Evolutionary conservation across 2,888 invertebrate species (phyloP).

Genomic region (Pedicia rivosa): DNA sequence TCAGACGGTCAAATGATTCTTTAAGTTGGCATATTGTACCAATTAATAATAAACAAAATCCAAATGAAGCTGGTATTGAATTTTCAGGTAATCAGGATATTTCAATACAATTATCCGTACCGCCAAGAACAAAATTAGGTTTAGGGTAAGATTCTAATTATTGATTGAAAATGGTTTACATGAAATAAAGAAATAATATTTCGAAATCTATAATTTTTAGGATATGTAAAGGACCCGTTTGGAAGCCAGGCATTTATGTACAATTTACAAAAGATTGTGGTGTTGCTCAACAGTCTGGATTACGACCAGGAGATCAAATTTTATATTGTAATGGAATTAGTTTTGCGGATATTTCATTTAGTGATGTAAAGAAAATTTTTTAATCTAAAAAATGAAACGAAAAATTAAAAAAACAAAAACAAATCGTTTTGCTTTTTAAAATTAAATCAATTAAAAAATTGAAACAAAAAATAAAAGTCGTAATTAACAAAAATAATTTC

Average conservation of each 20-base stretch:
- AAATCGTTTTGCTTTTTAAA: no score
- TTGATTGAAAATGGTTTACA: neutral
- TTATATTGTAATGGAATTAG: slow-evolving; percentile 74
- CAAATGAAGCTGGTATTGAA: no score
- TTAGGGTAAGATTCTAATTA: slow-evolving; percentile 43
- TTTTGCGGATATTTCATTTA: slow-evolving; percentile 60
- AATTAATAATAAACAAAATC: no score
- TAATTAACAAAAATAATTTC: no score
- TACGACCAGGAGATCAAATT: slow-evolving; percentile 83
- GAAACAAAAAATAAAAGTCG: no score
- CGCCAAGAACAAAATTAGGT: slow-evolving; percentile 68
- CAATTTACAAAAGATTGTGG: slow-evolving; percentile 83
- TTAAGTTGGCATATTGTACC: slow-evolving; percentile 74
- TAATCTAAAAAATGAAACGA: no score
- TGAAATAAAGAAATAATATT: neutral
- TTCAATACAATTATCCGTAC: slow-evolving; percentile 60
- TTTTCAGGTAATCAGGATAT: slow-evolving; percentile 53
- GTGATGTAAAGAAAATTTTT: slow-evolving; percentile 40
- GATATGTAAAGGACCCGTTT: slow-evolving; percentile 71
- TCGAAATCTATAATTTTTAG: slow-evolving; percentile 24
- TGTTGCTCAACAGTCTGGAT: slow-evolving; percentile 72
- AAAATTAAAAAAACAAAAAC: no score
- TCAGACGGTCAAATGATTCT: slow-evolving; percentile 54
- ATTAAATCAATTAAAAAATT: no score
- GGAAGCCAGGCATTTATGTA: slow-evolving; percentile 76